Conservation (phyloP, 2,797 vertebrate genomes). For the Nyctibius grandis region DNA sequence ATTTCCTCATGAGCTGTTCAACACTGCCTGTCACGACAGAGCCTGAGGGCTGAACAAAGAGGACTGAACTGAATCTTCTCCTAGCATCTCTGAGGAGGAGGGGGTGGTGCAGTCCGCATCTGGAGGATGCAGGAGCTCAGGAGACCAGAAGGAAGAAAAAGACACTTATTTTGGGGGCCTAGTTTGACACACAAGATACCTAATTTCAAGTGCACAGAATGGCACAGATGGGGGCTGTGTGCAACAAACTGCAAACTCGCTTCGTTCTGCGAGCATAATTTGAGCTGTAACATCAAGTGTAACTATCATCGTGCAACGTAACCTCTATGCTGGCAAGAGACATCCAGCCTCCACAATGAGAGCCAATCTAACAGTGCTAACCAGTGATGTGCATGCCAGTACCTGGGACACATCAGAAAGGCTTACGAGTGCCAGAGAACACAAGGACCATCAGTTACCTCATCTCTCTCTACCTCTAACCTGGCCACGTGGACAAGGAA, state of each 20-base stretch:
- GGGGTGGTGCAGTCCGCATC: neutral
- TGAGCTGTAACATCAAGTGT: neutral
- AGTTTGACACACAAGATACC: neutral
- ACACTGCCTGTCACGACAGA: neutral
- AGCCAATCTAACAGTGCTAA: neutral
- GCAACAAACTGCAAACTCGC: neutral
- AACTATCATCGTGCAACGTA: neutral
- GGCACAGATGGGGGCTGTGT: neutral
- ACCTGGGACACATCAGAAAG: neutral
- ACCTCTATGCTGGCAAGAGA: neutral
- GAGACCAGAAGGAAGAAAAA: neutral
- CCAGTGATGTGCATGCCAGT: neutral
- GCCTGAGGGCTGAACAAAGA: constrained; percentile 16
- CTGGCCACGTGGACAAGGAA: neutral
- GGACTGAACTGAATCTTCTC: neutral
- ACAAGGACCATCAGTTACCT: neutral
- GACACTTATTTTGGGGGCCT: neutral
- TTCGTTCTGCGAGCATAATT: neutral
- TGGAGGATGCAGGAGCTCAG: neutral
- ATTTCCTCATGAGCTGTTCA: constrained; percentile 39
- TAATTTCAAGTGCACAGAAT: neutral
- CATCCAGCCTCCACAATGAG: neutral
- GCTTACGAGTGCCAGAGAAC: neutral
- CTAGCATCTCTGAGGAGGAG: neutral
- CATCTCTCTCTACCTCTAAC: neutral